Evolutionary conservation across 2,888 invertebrate species (phyloP), one percentile per base, ranked within the genome.

Genomic region (Entomobrya multifasciata): DNA sequence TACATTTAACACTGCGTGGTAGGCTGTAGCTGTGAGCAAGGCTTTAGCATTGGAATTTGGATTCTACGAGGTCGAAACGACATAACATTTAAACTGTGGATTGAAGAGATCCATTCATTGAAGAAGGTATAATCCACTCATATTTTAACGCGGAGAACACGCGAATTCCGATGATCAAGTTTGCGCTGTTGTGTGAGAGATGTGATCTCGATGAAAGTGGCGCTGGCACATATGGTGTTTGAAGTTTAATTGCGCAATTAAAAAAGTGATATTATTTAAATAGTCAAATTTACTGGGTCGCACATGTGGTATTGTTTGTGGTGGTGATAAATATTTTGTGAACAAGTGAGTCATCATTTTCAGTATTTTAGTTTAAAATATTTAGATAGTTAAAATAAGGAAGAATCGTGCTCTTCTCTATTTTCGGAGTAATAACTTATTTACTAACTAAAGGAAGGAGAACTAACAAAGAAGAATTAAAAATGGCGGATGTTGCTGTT

Each of bases 401-500:
- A n/a, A 55, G 5, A 55, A 55, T 55, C 20, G 20, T 55, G 4
- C 55, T 55, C 3, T 13, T 22, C 27, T 11, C 15, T 3, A 36
- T 36, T 36, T 27, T 60, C 25, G 57, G 57, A 11, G 25, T 60
- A 13, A 13, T 60, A 25, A 60, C 1, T 60, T 60, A 60, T 60
- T 60, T 22, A 22, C 25, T 60, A 15, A 13, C 15, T 25, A 22
- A 6, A 25, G 3, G 57, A 60, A 60, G 57, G 20, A 17, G 57
- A 20, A 60, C 22, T 10, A 30, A 15, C 27, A 36, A 15, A 41
- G 67, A 67, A 36, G 17, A 27, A 10, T 36, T 67, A 65, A 67
- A 84, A 15, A 85, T 85, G 84, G 77, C 84, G 62, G 84, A 85
- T 57, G 84, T 85, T 41, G 84, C 55, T 6, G 70, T 62, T 8